Percentiles rank a stretch among this genome's conserved stretches.
These are phyloP conservation scores for Enteromius fasciolatus DNA, from an alignment of 2,797 vertebrate species.

Conservation along the genomic window DNA sequence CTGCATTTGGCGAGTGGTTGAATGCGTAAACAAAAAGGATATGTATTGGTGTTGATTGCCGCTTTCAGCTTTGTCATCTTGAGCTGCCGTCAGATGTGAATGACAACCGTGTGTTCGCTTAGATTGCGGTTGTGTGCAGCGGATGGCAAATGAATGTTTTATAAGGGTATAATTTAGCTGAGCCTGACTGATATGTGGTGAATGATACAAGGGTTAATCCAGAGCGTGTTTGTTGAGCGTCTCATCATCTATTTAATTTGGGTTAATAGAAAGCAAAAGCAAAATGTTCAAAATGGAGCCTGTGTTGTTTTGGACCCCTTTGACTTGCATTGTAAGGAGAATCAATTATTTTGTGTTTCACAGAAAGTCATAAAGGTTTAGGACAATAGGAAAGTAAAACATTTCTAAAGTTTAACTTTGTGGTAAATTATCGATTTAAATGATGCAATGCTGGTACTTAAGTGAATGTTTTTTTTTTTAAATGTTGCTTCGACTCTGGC, in stretches of 20 bases:
- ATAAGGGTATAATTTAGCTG: conserved; percentile 35
- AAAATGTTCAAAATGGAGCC: too few species aligned
- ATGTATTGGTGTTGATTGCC: conserved; percentile 1
- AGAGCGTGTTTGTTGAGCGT: background rate
- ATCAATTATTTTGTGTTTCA: background rate
- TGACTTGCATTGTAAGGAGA: background rate
- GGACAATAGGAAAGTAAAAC: background rate
- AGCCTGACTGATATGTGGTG: too few species aligned
- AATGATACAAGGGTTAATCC: too few species aligned
- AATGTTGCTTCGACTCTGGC: conserved; percentile 1
- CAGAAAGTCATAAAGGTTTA: background rate
- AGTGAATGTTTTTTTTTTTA: background rate
- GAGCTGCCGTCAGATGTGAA: background rate
- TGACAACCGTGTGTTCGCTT: background rate
- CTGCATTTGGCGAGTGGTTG: background rate
- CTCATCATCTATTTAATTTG: background rate
- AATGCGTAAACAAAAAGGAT: background rate
- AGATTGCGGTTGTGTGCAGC: background rate
- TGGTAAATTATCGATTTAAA: background rate
- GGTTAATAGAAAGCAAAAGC: background rate
- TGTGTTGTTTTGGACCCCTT: background rate
- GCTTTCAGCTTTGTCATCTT: background rate
- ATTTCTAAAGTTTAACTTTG: background rate
- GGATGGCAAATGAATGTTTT: conserved; percentile 41
- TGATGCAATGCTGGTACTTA: background rate